Evolutionary conservation across 2,797 vertebrate genomes (phyloP).

Genomic region (Pygocentrus nattereri): DNA sequence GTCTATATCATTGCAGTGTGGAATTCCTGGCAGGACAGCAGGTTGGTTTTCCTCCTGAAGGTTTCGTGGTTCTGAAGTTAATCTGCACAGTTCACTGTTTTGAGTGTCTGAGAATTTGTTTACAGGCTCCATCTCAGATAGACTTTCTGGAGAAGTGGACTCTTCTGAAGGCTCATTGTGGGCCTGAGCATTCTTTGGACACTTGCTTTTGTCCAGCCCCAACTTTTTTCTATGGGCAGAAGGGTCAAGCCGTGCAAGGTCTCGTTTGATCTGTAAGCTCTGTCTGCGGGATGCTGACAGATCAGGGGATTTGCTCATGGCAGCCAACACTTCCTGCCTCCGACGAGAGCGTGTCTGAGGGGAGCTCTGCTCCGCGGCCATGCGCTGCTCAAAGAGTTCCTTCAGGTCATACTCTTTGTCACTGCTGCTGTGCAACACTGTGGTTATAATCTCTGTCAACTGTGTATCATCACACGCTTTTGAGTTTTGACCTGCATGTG

Average conservation of each 20-base stretch:
- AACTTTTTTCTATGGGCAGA: conserved; percentile 77
- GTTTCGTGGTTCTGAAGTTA: conserved; percentile 7
- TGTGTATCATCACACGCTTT: conserved; percentile 81
- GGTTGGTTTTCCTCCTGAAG: conserved; percentile 24
- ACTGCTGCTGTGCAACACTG: conserved; percentile 87
- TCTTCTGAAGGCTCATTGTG: not conserved
- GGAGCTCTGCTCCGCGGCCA: conserved; percentile 84
- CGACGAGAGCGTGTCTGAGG: conserved; percentile 89
- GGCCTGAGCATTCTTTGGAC: conserved; percentile 14
- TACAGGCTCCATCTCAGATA: conserved; percentile 51
- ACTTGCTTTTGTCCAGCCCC: conserved; percentile 11
- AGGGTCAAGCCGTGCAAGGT: conserved; percentile 85
- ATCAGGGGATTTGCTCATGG: conserved; percentile 81
- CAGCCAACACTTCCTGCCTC: conserved; percentile 85
- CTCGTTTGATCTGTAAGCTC: conserved; percentile 88
- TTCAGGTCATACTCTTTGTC: conserved; percentile 89
- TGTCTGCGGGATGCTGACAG: conserved; percentile 83
- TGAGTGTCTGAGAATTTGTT: conserved; percentile 65
- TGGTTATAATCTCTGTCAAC: conserved; percentile 89
- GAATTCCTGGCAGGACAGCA: not conserved
- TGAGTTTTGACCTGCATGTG: conserved; percentile 70
- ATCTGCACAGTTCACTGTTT: conserved; percentile 56
- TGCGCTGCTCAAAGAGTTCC: conserved; percentile 87
- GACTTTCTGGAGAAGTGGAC: not conserved
- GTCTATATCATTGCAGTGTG: conserved; percentile 6